These are phyloP conservation scores for Ceyx cyanopectus DNA, from an alignment of 2,113 vertebrate genomes.

Conservation along the genomic window DNA sequence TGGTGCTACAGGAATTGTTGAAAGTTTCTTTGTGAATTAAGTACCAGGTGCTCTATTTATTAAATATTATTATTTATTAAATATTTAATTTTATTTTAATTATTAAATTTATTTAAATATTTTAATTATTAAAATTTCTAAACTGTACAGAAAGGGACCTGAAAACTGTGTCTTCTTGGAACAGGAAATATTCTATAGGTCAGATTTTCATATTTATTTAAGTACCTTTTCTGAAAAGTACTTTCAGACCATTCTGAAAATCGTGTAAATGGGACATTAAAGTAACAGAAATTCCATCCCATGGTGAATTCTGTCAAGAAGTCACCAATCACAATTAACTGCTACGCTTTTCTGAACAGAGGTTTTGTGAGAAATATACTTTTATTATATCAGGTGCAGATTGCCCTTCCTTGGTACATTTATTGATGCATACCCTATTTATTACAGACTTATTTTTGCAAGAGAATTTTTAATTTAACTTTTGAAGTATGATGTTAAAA, in stretches of 20 bases:
- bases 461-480: constrained; percentile 52
- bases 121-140: neutral
- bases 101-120: too few relatives aligned
- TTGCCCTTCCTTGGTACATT: constrained; percentile 19
- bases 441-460: constrained; percentile 51
- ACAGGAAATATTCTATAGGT: neutral
- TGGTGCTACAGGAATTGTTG: neutral
- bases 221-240: neutral
- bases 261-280: neutral
- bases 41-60: neutral
- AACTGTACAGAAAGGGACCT: neutral
- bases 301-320: neutral
- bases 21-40: constrained; percentile 3
- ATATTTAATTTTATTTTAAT: too few relatives aligned
- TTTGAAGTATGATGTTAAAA: constrained; percentile 51
- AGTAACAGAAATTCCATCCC: neutral
- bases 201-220: neutral
- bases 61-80: too few relatives aligned
- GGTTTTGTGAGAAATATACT: neutral
- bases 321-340: neutral
- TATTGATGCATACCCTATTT: constrained; percentile 33
- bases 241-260: neutral
- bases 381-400: constrained; percentile 62
- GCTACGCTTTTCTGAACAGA: neutral
- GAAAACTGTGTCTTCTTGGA: neutral